Evolutionary conservation across 1,140 invertebrate genomes (phyloP), one percentile per base, ranked within the genome.

Genomic region (Aphaenogaster floridana): DNA sequence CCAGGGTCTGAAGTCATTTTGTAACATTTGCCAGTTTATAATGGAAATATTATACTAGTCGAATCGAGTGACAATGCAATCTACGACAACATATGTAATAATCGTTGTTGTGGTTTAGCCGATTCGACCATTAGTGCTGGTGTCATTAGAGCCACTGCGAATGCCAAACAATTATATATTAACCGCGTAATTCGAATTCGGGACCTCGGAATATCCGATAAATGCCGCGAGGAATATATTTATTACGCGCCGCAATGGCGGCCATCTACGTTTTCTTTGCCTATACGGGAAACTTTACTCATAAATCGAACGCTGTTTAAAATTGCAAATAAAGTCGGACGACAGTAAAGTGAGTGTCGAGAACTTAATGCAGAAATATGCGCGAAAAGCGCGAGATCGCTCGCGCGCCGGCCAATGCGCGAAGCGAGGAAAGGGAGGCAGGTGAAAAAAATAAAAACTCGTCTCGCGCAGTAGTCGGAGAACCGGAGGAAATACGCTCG

Each of bases 281-380:
- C 6, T 76, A 39, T 76, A 42, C n/a, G 50, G 8, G 17, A 77
- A 28, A 88, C 85, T 89, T 87, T 57, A 68, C 3, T 36, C 42
- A 64, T 57, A 54, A 76, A 83, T 80, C 52, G 61, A 54, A 45
- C 34, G 50, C 45, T 15, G 36, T 88, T 59, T 85, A 64, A 61
- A 88, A 88, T 88, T 69, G 39, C 28, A 54, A 42, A 88, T 72
- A 86, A 86, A 85, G 42, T 78, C 28, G 80, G n/a, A 64, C 50
- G 50, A 63, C 63, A 42, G 39, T 52, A 54, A 83, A 84, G 59
- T 76, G 78, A 88, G 52, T 81, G 80, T 48, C 80, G 83, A 80
- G 52, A 80, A 50, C 76, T 80, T 80, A 86, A 80, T 86, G 74
- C 57, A 78, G 76, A 89, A 76, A 86, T 86, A 86, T 89, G 84